A percentile compares a stretch with the other conserved stretches of the same genome.
phyloP scores from a whole-genome alignment of 2,888 invertebrate species.

The Xestia rhomboidea region DNA sequence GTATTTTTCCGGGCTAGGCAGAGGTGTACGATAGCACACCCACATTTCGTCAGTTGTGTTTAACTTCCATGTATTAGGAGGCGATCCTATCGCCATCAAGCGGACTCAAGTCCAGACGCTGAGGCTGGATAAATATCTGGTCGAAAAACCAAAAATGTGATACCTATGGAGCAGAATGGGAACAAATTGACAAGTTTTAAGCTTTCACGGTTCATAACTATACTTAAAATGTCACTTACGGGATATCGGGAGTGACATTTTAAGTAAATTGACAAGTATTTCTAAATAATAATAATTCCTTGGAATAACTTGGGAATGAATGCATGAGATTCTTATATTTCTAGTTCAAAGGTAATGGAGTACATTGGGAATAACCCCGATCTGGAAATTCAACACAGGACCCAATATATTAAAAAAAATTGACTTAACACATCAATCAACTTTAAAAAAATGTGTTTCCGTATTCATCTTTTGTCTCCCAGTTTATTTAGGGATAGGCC shows the following conservation, averaged over 20 bases:
- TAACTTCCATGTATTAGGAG: background rate
- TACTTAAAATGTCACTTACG: no score
- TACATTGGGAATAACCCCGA: no score
- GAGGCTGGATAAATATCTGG: background rate
- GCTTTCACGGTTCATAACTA: no score
- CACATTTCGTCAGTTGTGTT: background rate
- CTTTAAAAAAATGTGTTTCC: constrained; percentile 14
- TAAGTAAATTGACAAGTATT: no score
- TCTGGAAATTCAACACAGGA: background rate
- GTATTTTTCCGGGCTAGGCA: background rate
- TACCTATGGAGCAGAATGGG: no score
- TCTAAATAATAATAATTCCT: no score
- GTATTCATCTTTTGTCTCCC: constrained; percentile 38
- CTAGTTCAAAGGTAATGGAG: no score
- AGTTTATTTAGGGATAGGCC: constrained; percentile 21
- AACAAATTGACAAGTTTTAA: no score
- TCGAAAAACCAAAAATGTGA: background rate
- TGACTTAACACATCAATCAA: constrained; percentile 7
- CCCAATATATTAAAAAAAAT: background rate
- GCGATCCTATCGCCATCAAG: background rate
- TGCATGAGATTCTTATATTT: no score
- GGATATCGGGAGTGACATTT: no score
- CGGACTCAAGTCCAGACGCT: background rate
- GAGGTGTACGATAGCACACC: background rate
- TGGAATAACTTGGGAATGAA: no score